A percentile compares a stretch with the other conserved stretches of the same genome.
Conservation (phyloP, 2,888 invertebrate species). For the Eilema griseolum region DNA sequence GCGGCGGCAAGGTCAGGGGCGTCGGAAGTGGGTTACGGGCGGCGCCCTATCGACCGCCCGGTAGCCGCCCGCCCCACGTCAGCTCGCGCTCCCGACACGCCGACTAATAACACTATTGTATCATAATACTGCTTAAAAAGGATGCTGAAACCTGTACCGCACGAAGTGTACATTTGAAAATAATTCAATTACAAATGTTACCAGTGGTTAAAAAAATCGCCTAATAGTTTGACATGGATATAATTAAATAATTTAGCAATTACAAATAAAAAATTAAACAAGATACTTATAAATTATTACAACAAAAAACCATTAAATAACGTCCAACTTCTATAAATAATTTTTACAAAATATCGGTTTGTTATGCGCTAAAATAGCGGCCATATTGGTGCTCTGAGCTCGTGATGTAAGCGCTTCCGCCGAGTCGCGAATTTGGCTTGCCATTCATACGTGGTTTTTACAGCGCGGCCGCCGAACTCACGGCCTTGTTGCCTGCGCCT, state of each 20-base stretch:
- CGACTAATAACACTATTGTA: slow-evolving; percentile 46
- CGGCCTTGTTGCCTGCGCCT: slow-evolving; percentile 79
- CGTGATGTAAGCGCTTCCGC: slow-evolving; percentile 76
- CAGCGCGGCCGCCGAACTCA: slow-evolving; percentile 75
- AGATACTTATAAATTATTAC: neutral
- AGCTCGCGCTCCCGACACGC: slow-evolving; percentile 43
- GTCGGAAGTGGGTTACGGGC: slow-evolving; percentile 86
- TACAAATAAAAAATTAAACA: neutral
- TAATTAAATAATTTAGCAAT: neutral
- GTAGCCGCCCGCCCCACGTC: slow-evolving; percentile 44
- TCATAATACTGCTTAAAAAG: slow-evolving; percentile 43
- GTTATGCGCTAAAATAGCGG: slow-evolving; percentile 42
- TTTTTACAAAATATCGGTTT: slow-evolving; percentile 28
- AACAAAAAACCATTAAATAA: neutral
- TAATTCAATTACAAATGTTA: neutral
- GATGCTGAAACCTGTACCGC: slow-evolving; percentile 32
- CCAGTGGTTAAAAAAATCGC: neutral
- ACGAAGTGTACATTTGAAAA: neutral
- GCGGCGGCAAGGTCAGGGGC: slow-evolving; percentile 85
- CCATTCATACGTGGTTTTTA: slow-evolving; percentile 81
- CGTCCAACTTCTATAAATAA: neutral
- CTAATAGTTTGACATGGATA: neutral
- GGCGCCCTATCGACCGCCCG: slow-evolving; percentile 82
- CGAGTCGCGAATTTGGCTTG: slow-evolving; percentile 70
- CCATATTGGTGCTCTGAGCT: slow-evolving; percentile 54